Percentiles rank a stretch among this genome's conserved stretches.
Evolutionary conservation across 2,797 vertebrate genomes (phyloP).

Genomic region (Thamnophis elegans): DNA sequence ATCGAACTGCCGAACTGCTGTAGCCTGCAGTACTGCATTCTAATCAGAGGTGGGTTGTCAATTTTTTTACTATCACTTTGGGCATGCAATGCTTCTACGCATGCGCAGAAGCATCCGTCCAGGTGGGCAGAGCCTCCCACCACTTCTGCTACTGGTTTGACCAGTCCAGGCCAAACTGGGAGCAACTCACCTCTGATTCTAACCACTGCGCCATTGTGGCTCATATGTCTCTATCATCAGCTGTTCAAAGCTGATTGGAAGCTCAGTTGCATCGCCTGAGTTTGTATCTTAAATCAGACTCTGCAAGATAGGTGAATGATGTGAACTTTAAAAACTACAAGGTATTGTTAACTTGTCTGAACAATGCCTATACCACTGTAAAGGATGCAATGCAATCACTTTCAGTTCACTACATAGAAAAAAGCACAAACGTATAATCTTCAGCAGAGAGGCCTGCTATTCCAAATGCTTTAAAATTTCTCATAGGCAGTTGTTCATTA

Average conservation of each 20-base stretch:
- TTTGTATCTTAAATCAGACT: neutral
- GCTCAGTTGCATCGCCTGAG: neutral
- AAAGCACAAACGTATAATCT: neutral
- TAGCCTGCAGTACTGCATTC: too few species aligned
- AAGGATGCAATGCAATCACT: neutral
- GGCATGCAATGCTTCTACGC: too few species aligned
- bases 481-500: neutral
- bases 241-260: neutral
- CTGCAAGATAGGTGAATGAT: conserved; percentile 1
- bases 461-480: neutral
- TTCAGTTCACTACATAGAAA: neutral
- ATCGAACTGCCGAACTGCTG: too few species aligned
- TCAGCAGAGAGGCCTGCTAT: neutral
- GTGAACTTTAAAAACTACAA: neutral
- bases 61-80: too few species aligned
- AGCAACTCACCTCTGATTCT: too few species aligned
- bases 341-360: neutral
- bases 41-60: too few species aligned
- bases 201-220: too few species aligned
- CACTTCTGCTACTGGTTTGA: too few species aligned
- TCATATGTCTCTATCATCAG: neutral
- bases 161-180: too few species aligned
- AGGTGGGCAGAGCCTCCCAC: too few species aligned
- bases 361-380: neutral
- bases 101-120: too few species aligned